Percentiles rank a stretch among this genome's conserved stretches.
Conservation (phyloP, 2,113 vertebrate genomes). For the Scophthalmus maximus region DNA sequence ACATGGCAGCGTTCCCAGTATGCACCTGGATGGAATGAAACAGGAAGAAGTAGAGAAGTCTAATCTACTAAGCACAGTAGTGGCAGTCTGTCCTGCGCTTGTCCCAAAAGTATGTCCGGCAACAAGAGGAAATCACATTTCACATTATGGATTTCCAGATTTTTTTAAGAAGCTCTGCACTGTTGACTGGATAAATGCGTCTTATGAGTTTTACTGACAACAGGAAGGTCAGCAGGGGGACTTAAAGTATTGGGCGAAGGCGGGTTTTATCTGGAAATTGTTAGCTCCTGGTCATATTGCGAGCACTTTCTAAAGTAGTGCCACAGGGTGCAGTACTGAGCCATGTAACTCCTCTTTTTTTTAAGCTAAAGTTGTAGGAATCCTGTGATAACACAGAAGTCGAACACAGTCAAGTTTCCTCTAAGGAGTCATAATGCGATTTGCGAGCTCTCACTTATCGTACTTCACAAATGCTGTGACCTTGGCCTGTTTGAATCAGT, state of each 20-base stretch:
- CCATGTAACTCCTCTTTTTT: constrained; percentile 3
- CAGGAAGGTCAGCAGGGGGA: constrained; percentile 24
- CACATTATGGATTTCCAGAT: constrained; percentile 45
- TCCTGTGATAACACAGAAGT: constrained; percentile 30
- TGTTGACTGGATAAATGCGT: constrained; percentile 31
- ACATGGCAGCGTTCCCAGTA: constrained; percentile 79
- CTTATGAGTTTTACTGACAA: constrained; percentile 39
- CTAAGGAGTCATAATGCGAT: neutral
- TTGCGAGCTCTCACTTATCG: constrained; percentile 26
- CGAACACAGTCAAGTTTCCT: constrained; percentile 8
- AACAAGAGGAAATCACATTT: constrained; percentile 60
- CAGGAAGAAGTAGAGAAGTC: constrained; percentile 68
- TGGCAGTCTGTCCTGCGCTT: constrained; percentile 49
- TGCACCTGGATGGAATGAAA: constrained; percentile 79
- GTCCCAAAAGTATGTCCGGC: constrained; percentile 56
- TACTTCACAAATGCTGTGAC: constrained; percentile 21
- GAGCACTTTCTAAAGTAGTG: constrained; percentile 19
- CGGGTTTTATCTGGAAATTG: constrained; percentile 42
- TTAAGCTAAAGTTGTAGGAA: constrained; percentile 15
- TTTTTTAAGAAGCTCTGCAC: constrained; percentile 27
- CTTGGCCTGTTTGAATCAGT: constrained; percentile 39
- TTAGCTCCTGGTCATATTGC: constrained; percentile 37
- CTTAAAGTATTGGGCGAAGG: constrained; percentile 5
- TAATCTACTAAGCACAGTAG: constrained; percentile 70
- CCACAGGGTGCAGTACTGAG: constrained; percentile 18